These are phyloP conservation scores for Macrochelys suwanniensis DNA, from an alignment of 2,797 vertebrate genomes.

Conservation along the genomic window DNA sequence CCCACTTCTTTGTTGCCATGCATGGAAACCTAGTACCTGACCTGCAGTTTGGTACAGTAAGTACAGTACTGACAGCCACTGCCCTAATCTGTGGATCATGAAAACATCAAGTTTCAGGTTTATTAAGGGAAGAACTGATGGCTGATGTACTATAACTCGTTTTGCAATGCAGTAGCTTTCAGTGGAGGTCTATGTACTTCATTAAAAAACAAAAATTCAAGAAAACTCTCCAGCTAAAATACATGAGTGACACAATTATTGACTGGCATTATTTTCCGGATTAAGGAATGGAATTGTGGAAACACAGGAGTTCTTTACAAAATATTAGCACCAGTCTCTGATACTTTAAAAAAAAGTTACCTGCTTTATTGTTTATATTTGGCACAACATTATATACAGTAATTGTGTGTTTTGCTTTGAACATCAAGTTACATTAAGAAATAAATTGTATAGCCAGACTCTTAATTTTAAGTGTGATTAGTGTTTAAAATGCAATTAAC, in stretches of 20 bases:
- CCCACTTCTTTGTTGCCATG: rapidly evolving
- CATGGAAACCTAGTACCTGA: background rate
- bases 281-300: background rate
- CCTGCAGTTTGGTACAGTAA: rapidly evolving
- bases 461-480: slow-evolving; percentile 63
- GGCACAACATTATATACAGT: slow-evolving; percentile 39
- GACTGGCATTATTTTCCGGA: background rate
- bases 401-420: slow-evolving; percentile 51
- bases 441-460: slow-evolving; percentile 44
- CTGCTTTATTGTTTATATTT: slow-evolving; percentile 52
- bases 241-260: background rate
- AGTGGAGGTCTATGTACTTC: rapidly evolving
- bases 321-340: background rate
- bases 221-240: background rate
- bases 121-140: background rate
- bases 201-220: background rate
- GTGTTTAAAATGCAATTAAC: slow-evolving; percentile 64
- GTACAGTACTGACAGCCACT: rapidly evolving
- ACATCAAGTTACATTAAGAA: slow-evolving; percentile 35
- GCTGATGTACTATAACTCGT: background rate
- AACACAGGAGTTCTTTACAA: background rate
- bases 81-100: background rate
- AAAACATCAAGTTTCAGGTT: background rate
- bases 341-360: background rate
- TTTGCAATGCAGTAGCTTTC: background rate